Evolutionary conservation across 2,113 vertebrate genomes (phyloP), one percentile per base, ranked within the genome.

Genomic region (Nycticorax nycticorax): DNA sequence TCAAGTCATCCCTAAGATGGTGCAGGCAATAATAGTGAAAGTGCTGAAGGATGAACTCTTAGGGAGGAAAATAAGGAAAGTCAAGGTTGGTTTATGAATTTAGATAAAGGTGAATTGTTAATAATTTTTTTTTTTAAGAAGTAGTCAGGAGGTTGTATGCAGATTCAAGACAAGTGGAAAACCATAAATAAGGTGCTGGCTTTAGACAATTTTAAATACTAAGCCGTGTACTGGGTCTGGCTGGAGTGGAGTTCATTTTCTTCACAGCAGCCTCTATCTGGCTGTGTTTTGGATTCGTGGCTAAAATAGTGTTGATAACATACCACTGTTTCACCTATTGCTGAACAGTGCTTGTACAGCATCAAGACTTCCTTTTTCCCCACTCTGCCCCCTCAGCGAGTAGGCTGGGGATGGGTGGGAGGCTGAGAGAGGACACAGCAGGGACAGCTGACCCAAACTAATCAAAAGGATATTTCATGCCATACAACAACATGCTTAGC

Each of bases 401-500:
- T 24, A 66, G 21, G 14, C 14, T 7, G 28, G 2, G 6, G 3
- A 1, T 48, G 43, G 41, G 8, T 5, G n/a, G 67, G 62, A 77
- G 26, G 3, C 23, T 60, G 43, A 16, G 27, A 89, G 23, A 59
- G 9, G 17, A 39, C 16, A 56, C 5, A 71, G 5, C 8, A 47
- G 8, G 16, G 13, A 37, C 8, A 71, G 50, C 20, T 32, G 24
- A 66, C 28, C 9, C 35, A 60, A 83, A 56, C 5, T 67, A 33
- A 75, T 9, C 9, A 47, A 80, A 52, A 3, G 6, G 4, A 24
- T 86, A 28, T 76, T 71, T 76, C 26, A 37, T 0, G 1, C 6
- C 4, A n/a, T 12, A 9, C 10, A 66, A 15, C 0, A 10, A 23
- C 18, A 50, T 5, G 3, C 27, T 74, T 5, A 30, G 3, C 35